Conservation (phyloP, 2,113 vertebrate species). For the Apteryx mantelli region DNA sequence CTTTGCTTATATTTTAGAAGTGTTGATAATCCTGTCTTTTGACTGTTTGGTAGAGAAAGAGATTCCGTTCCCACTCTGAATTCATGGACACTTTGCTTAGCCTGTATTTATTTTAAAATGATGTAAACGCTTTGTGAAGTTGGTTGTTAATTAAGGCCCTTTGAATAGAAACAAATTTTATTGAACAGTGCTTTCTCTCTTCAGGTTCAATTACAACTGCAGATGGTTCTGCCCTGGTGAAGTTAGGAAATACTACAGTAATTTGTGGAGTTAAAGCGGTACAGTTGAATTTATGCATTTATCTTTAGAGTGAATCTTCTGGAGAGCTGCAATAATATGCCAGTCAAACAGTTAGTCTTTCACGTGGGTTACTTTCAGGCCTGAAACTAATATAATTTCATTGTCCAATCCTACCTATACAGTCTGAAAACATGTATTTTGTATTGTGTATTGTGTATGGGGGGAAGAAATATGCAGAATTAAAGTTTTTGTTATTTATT, state of each 20-base stretch:
- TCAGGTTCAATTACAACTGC: constrained; percentile 95
- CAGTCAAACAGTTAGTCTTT: not conserved
- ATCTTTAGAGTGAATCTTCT: not conserved
- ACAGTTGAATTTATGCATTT: not conserved
- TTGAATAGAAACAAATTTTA: not conserved
- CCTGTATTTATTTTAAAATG: not conserved
- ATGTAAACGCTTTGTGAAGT: not conserved
- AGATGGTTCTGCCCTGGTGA: constrained; percentile 94
- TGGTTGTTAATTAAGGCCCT: not conserved
- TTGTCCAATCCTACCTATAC: not conserved
- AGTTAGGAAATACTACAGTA: constrained; percentile 93
- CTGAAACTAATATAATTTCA: not conserved
- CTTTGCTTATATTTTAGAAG: not conserved
- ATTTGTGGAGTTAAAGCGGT: constrained; percentile 97
- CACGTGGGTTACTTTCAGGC: not conserved
- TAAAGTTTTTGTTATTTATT: not conserved
- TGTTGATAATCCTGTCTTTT: not conserved
- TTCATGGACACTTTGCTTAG: not conserved
- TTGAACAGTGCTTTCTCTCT: not conserved
- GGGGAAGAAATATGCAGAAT: not conserved
- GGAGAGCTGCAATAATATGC: not conserved
- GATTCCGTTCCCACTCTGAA: not conserved
- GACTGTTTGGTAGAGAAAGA: not conserved
- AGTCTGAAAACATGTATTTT: not conserved
- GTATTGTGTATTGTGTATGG: not conserved